A percentile compares a stretch with the other conserved stretches of the same genome.
Conservation (phyloP, 1,140 invertebrate species). For the Pararge aegeria region DNA sequence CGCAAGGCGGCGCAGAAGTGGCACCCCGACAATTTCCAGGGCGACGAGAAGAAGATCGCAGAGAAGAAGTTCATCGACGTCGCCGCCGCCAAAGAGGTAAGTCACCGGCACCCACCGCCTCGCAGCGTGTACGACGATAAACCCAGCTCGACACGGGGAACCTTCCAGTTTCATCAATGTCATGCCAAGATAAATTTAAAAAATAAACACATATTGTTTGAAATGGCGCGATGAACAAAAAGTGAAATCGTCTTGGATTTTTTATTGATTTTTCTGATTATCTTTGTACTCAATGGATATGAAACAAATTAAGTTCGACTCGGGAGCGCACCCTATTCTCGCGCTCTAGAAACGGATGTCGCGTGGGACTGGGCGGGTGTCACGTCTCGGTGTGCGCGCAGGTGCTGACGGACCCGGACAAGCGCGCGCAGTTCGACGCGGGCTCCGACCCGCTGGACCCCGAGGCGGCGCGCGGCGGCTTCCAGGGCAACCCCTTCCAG, state of each 20-base stretch:
- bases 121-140: background rate
- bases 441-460: conserved; percentile 99
- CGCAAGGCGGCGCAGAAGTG: conserved; percentile 98
- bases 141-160: too few species aligned
- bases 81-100: conserved; percentile 98
- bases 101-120: background rate
- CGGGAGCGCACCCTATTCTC: too few species aligned
- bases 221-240: too few species aligned
- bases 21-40: conserved; percentile 98
- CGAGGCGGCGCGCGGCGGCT: conserved; percentile 84
- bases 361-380: too few species aligned
- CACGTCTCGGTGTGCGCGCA: conserved; percentile 26
- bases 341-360: too few species aligned
- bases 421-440: conserved; percentile 94
- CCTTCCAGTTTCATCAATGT: too few species aligned
- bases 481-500: conserved; percentile 89
- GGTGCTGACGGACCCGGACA: conserved; percentile 91
- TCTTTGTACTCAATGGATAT: too few species aligned
- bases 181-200: too few species aligned
- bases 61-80: conserved; percentile 99
- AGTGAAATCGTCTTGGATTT: too few species aligned
- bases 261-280: too few species aligned
- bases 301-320: too few species aligned
- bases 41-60: conserved; percentile 95
- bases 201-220: too few species aligned